These are phyloP conservation scores for Notothenia coriiceps DNA, from an alignment of 2,113 vertebrate genomes.

Conservation along the genomic window DNA sequence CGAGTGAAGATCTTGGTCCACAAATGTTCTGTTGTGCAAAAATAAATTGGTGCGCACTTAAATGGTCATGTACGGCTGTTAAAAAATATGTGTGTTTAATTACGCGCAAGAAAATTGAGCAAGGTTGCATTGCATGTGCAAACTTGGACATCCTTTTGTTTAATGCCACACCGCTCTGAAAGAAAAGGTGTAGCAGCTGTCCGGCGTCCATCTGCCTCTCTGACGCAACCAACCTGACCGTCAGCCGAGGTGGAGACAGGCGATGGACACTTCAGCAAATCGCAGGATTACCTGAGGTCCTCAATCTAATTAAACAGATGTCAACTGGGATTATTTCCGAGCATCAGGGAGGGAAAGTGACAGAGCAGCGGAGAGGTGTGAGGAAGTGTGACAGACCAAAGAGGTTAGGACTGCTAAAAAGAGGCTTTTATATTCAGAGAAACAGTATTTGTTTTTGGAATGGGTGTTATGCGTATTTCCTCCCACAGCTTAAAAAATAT, in stretches of 20 bases:
- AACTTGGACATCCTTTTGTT: constrained; percentile 62
- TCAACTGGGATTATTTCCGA: constrained; percentile 91
- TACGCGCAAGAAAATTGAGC: constrained; percentile 7
- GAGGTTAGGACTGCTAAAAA: constrained; percentile 47
- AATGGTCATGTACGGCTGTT: not conserved
- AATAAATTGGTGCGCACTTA: not conserved
- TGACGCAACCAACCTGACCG: constrained; percentile 83
- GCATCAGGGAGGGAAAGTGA: constrained; percentile 89
- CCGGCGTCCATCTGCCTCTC: constrained; percentile 81
- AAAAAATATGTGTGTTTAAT: not conserved
- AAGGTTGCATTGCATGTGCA: constrained; percentile 47
- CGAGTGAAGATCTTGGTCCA: constrained; percentile 3
- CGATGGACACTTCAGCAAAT: constrained; percentile 93
- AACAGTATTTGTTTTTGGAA: not conserved
- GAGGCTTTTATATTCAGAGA: not conserved
- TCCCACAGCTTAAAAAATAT: not conserved
- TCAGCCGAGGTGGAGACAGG: constrained; percentile 81
- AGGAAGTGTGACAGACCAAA: constrained; percentile 85
- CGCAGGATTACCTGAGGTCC: constrained; percentile 94
- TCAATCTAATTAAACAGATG: constrained; percentile 96
- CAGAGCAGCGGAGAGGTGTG: constrained; percentile 85
- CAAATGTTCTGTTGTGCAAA: constrained; percentile 5
- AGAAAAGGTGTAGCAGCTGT: constrained; percentile 66
- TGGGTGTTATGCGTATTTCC: not conserved
- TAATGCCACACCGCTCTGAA: constrained; percentile 23